Percentiles rank a stretch among this genome's conserved stretches.
Evolutionary conservation across 1,140 invertebrate genomes (phyloP).

Genomic region (Andrena cerasifolii): DNA sequence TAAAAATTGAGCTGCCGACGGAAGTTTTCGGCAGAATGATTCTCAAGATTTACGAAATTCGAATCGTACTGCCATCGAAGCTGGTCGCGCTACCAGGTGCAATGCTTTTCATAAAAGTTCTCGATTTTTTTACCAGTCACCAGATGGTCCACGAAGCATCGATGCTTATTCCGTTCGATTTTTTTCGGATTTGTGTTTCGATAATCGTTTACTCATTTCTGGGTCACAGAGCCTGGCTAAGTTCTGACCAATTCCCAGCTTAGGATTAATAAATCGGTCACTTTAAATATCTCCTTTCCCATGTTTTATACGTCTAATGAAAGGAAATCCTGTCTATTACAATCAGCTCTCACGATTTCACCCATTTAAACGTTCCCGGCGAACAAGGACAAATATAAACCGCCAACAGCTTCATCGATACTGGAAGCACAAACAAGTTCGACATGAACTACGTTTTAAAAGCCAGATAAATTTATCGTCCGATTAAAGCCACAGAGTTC

Average conservation of each 20-base stretch:
- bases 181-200: background rate
- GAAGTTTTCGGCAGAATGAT: constrained; percentile 21
- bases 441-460: too few relatives aligned
- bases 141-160: background rate
- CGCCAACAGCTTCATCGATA: too few relatives aligned
- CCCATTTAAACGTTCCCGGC: too few relatives aligned
- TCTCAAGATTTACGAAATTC: constrained; percentile 26
- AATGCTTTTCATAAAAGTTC: background rate
- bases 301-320: too few relatives aligned
- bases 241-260: too few relatives aligned
- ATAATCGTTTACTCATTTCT: background rate
- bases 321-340: too few relatives aligned
- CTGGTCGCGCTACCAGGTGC: background rate
- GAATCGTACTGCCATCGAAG: background rate
- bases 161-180: background rate
- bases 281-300: too few relatives aligned
- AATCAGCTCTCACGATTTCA: too few relatives aligned
- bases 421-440: too few relatives aligned
- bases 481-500: constrained; percentile 2
- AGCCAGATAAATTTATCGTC: background rate
- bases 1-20: constrained; percentile 35
- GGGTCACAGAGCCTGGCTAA: too few relatives aligned
- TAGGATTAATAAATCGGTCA: too few relatives aligned
- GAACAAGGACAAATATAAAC: too few relatives aligned
- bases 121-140: constrained; percentile 1